phyloP scores from a whole-genome alignment of 2,888 invertebrate genomes.

The Paralinhomoeus sp. region DNA sequence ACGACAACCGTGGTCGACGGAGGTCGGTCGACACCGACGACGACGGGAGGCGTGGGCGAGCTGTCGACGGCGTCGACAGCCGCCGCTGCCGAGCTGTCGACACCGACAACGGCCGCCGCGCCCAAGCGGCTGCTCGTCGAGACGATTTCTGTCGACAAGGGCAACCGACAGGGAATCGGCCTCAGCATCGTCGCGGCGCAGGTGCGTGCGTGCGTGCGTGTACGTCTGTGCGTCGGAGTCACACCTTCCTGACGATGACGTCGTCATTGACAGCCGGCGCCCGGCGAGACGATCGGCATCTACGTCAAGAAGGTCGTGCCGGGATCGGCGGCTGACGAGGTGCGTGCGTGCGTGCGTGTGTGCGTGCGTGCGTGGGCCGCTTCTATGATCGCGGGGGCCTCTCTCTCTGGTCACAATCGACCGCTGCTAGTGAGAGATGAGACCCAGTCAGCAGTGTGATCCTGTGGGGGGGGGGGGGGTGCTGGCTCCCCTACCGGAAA shows the following conservation, averaged over 20 bases:
- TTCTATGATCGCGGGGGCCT: neutral
- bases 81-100: slow-evolving; percentile 3
- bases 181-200: slow-evolving; percentile 94
- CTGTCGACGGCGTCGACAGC: slow-evolving; percentile 11
- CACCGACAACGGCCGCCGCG: neutral
- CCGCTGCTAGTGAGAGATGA: no score
- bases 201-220: slow-evolving; percentile 29
- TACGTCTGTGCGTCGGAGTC: no score
- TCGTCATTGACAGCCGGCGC: no score
- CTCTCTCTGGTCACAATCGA: no score
- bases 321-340: slow-evolving; percentile 36
- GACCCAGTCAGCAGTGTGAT: no score
- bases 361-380: neutral
- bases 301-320: slow-evolving; percentile 96
- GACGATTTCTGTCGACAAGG: slow-evolving; percentile 65
- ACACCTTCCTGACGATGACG: no score
- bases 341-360: no score
- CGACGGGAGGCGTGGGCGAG: no score
- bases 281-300: slow-evolving; percentile 45
- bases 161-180: slow-evolving; percentile 76
- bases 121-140: neutral
- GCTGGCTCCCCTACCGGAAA: no score
- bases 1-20: no score
- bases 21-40: no score
- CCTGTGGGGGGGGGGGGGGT: neutral